Base-by-base conservation (phyloP, 1,140 invertebrate species). In the Nasonia longicornis region DNA sequence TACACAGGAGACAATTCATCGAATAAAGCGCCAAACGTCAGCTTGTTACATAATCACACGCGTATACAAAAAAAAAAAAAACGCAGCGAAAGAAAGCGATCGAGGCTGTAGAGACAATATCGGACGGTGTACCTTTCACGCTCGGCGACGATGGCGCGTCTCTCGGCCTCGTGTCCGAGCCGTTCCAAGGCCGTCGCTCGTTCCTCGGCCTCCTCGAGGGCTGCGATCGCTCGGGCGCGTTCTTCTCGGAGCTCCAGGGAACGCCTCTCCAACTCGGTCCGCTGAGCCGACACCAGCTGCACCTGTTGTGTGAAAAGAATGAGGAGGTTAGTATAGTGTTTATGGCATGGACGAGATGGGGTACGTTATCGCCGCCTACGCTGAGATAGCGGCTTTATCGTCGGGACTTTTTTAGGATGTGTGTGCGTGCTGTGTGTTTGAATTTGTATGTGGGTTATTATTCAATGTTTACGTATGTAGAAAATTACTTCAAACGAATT, bases 141-240 rank as follows among this genome's bases (percentile, higher is more conserved):
- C 84, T 91, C 91, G 80, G 91, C 90, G 82, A 86, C 78, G 84
- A 86, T 90, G 42, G 89, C 89, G 66, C 90, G 87, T 78, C 88
- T 88, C 86, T 96, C 95, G 91, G 97, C 96, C 91, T 98, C 97
- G 86, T 95, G 93, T 29, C 95, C 93, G 87, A 97, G 94, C 87
- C 95, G 93, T 88, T 98, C 96, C 84, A 98, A 92, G 86, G 96
- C 92, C 80, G 95, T 89, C 83, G 97, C 97, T 87, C 96, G 93
- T 90, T 98, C 97, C 74, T 95, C 94, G 48, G 97, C 95, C 90
- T 98, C 97, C 85, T 98, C 97, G 75, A 98, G 91, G 71, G 95
- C 94, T 29, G 93, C 93, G 52, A 93, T 92, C 38, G 97, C 91
- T 74, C 93, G 93, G 80, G 97, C 95, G 86, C 96, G 93, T 89